A percentile compares a stretch with the other conserved stretches of the same genome.
phyloP scores from a whole-genome alignment of 2,888 invertebrate species.

The Lysandra coridon region DNA sequence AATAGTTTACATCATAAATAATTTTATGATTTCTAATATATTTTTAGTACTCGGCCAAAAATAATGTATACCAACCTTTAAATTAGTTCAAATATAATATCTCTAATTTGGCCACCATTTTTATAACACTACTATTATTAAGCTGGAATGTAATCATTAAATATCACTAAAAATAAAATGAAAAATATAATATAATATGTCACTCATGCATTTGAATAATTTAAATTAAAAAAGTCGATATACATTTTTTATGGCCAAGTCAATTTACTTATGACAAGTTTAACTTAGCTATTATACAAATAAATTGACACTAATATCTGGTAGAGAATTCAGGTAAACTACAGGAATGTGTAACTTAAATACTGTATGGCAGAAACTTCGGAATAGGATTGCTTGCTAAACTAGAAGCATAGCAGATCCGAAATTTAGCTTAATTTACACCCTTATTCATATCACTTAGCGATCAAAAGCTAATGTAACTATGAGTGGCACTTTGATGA shows the following conservation, averaged over 20 bases:
- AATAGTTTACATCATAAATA: not conserved
- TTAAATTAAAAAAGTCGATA: not conserved
- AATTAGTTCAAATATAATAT: not conserved
- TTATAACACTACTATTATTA: too few species aligned
- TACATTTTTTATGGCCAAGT: slow-evolving; percentile 35
- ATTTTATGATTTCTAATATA: slow-evolving; percentile 25
- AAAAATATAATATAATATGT: too few species aligned
- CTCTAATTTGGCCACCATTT: too few species aligned
- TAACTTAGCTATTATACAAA: slow-evolving; percentile 36
- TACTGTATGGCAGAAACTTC: slow-evolving; percentile 78
- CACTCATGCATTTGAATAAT: not conserved
- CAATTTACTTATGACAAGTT: not conserved
- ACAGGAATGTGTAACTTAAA: slow-evolving; percentile 70
- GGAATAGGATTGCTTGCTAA: slow-evolving; percentile 41
- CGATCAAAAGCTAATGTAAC: not conserved
- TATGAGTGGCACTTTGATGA: too few species aligned
- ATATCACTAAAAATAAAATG: too few species aligned
- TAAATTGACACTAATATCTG: slow-evolving; percentile 50
- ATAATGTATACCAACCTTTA: not conserved
- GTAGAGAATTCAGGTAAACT: slow-evolving; percentile 71
- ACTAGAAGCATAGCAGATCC: slow-evolving; percentile 44
- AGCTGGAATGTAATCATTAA: too few species aligned
- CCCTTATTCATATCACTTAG: not conserved
- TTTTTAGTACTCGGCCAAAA: not conserved
- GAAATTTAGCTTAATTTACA: slow-evolving; percentile 4